Evolutionary conservation across 2,888 invertebrate species (phyloP).

Genomic region (Diarsia rubi): DNA sequence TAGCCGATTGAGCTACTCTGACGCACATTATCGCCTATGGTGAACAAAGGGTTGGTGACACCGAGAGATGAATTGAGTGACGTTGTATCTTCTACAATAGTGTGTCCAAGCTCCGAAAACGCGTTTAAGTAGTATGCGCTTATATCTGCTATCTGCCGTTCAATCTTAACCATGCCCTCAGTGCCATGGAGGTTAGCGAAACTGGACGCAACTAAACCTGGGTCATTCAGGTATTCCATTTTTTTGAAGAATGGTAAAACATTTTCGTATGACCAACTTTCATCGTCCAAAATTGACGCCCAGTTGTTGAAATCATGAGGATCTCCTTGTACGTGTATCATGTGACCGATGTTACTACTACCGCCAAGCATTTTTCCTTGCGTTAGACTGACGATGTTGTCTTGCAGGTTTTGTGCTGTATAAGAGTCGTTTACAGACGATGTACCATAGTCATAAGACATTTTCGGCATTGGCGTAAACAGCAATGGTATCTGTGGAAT

Average conservation of each 20-base stretch:
- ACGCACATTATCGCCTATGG: constrained; percentile 32
- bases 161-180: constrained; percentile 42
- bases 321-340: constrained; percentile 68
- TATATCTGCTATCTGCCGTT: background rate
- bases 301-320: constrained; percentile 70
- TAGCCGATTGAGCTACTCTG: constrained; percentile 46
- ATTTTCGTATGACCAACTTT: constrained; percentile 68
- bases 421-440: constrained; percentile 66
- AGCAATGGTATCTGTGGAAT: constrained; percentile 69
- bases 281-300: constrained; percentile 66
- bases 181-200: constrained; percentile 44
- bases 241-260: constrained; percentile 71
- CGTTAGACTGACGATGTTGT: constrained; percentile 56
- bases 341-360: constrained; percentile 68
- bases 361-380: constrained; percentile 78
- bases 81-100: constrained; percentile 43
- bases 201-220: constrained; percentile 45
- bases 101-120: constrained; percentile 31
- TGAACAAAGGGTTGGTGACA: constrained; percentile 30
- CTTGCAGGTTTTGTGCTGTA: constrained; percentile 61
- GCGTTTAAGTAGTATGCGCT: constrained; percentile 2
- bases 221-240: constrained; percentile 69
- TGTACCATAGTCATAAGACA: constrained; percentile 68
- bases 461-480: constrained; percentile 64
- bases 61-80: constrained; percentile 29